These are phyloP conservation scores for Kuschelorhynchus macadamiae DNA, from an alignment of 2,888 invertebrate genomes.

Conservation along the genomic window DNA sequence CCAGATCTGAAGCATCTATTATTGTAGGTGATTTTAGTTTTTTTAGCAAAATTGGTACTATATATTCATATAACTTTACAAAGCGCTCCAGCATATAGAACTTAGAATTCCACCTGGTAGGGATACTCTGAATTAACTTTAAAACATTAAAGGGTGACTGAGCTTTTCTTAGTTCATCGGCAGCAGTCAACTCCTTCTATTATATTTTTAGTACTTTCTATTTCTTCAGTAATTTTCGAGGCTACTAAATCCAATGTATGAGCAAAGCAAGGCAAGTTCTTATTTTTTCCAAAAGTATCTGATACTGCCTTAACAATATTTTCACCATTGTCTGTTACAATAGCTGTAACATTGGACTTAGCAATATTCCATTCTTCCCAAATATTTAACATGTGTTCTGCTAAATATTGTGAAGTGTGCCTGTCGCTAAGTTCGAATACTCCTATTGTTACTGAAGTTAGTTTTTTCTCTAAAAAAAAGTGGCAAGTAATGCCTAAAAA, in stretches of 20 bases:
- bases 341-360: too few relatives aligned
- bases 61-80: constrained; percentile 52
- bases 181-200: not conserved
- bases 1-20: constrained; percentile 57
- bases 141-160: not conserved
- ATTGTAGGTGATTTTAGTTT: constrained; percentile 57
- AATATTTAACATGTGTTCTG: constrained; percentile 41
- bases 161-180: constrained; percentile 7
- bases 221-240: not conserved
- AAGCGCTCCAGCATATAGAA: constrained; percentile 61
- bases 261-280: not conserved
- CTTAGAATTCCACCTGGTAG: constrained; percentile 60
- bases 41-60: constrained; percentile 54
- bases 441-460: not conserved
- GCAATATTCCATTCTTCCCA: constrained; percentile 54
- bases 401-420: constrained; percentile 55
- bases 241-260: not conserved
- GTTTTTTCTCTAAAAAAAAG: not conserved
- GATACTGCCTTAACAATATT: constrained; percentile 19
- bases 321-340: too few relatives aligned
- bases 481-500: constrained; percentile 13
- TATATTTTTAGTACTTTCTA: not conserved
- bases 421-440: constrained; percentile 35
- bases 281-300: constrained; percentile 11
- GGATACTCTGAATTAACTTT: constrained; percentile 56